These are phyloP conservation scores for Folsomia candida DNA, from an alignment of 2,888 invertebrate genomes.

Conservation along the genomic window DNA sequence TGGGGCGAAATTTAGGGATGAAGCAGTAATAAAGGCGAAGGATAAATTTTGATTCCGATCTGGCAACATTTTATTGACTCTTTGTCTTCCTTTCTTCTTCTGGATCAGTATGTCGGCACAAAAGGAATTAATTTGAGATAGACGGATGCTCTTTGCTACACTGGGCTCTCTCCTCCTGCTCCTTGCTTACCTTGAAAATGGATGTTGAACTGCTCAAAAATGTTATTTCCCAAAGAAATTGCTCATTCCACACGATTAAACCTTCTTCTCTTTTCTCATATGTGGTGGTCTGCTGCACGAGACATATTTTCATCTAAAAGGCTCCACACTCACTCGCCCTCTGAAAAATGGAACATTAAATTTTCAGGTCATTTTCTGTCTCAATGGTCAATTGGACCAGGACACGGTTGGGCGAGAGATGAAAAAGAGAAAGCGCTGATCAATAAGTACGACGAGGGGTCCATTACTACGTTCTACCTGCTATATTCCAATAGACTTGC, in stretches of 20 bases:
- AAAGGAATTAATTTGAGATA: background rate
- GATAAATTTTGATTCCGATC: background rate
- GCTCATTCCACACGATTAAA: background rate
- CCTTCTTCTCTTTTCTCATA: too few relatives aligned
- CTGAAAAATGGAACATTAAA: background rate
- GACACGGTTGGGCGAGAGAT: background rate
- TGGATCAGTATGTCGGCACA: too few relatives aligned
- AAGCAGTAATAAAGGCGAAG: too few relatives aligned
- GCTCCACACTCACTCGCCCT: background rate
- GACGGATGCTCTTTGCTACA: too few relatives aligned
- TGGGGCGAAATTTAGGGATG: too few relatives aligned
- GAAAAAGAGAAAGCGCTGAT: background rate
- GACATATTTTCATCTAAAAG: too few relatives aligned
- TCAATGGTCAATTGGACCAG: background rate
- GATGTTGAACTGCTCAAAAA: background rate
- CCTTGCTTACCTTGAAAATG: background rate
- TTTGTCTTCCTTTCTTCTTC: background rate
- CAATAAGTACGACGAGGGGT: too few relatives aligned
- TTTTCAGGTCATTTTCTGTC: background rate
- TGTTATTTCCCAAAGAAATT: background rate
- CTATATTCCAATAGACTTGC: too few relatives aligned
- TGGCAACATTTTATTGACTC: background rate
- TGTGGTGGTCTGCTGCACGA: too few relatives aligned
- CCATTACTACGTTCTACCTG: too few relatives aligned
- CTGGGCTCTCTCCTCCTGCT: background rate